Conservation (phyloP, 2,113 vertebrate species). For the Lophura nycthemera region DNA sequence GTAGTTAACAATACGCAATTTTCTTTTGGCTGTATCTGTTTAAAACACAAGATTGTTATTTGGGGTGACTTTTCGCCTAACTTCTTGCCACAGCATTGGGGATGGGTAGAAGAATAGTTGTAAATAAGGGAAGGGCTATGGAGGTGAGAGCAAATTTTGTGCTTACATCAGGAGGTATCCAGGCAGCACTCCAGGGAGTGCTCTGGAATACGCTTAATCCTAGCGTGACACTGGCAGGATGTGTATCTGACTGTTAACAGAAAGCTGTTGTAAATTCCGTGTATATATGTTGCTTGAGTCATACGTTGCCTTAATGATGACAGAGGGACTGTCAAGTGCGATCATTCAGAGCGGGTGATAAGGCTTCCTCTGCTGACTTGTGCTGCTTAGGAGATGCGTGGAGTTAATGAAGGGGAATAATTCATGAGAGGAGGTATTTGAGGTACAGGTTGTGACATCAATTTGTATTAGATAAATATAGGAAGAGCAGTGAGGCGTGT, state of each 20-base stretch:
- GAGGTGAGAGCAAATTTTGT: not conserved
- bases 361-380: not conserved
- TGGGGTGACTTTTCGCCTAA: not conserved
- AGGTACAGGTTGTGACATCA: slow-evolving; percentile 45
- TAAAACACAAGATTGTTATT: not conserved
- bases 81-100: not conserved
- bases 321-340: not conserved
- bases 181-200: not conserved
- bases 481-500: not conserved
- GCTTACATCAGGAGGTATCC: not conserved
- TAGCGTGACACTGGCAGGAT: not conserved
- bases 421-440: slow-evolving; percentile 21
- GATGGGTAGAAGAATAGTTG: not conserved
- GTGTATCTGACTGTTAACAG: not conserved
- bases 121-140: not conserved
- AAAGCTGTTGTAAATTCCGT: not conserved
- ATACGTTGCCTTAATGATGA: not conserved
- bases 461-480: slow-evolving; percentile 47
- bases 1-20: not conserved
- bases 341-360: not conserved
- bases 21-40: not conserved
- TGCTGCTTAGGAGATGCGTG: not conserved
- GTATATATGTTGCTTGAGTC: not conserved
- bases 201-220: not conserved
- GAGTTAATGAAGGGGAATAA: slow-evolving; percentile 53